A percentile compares a stretch with the other conserved stretches of the same genome.
These are phyloP conservation scores for Apodemia duryi DNA, from an alignment of 2,888 invertebrate genomes.

Conservation along the genomic window DNA sequence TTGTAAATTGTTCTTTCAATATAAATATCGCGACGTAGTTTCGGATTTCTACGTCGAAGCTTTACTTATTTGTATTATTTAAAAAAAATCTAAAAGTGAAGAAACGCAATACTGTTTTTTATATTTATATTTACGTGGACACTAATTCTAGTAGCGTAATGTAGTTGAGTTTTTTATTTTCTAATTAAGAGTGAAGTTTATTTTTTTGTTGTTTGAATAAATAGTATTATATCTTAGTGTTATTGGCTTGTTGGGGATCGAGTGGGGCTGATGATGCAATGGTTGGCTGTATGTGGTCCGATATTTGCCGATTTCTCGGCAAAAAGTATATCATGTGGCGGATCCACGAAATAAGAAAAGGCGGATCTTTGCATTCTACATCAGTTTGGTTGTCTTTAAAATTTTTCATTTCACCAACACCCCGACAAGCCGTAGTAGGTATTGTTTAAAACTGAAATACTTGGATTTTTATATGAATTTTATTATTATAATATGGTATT, in stretches of 20 bases:
- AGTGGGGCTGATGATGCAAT: conserved; percentile 2
- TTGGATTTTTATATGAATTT: conserved; percentile 78
- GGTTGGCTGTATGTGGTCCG: not conserved
- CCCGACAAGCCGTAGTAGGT: conserved; percentile 47
- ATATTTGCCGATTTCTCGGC: not conserved
- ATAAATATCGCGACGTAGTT: conserved; percentile 42
- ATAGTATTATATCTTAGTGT: conserved; percentile 47
- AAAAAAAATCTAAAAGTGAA: conserved; percentile 36
- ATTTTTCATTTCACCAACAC: conserved; percentile 24
- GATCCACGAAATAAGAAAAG: too few species aligned
- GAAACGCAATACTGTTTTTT: conserved; percentile 47
- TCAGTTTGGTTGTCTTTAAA: conserved; percentile 18
- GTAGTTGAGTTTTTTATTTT: conserved; percentile 53
- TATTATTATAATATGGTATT: conserved; percentile 77
- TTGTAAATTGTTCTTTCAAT: conserved; percentile 32
- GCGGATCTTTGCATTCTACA: not conserved
- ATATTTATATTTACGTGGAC: conserved; percentile 57
- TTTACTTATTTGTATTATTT: conserved; percentile 42
- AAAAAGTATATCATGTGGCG: not conserved
- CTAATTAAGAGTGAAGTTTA: conserved; percentile 49
- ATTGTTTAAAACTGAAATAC: conserved; percentile 73
- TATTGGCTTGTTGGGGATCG: conserved; percentile 43
- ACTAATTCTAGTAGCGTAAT: conserved; percentile 42
- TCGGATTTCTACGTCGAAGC: conserved; percentile 54
- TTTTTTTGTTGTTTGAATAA: conserved; percentile 54